Base-by-base conservation (phyloP, 2,888 invertebrate species). In the Coenonympha arcania region DNA sequence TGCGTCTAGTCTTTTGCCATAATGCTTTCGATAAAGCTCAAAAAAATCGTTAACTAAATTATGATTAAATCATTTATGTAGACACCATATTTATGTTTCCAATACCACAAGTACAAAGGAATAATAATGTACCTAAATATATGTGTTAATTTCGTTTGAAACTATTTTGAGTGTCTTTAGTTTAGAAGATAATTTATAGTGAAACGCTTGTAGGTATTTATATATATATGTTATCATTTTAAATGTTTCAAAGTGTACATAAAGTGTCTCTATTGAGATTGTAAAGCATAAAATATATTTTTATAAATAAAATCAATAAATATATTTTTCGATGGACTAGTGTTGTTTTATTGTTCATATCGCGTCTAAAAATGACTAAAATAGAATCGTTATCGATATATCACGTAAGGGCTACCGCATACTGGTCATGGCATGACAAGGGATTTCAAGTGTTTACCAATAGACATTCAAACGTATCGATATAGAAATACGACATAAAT, bases 291-390 rank as follows among this genome's bases (percentile, higher is more conserved):
- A 63, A 69, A 57, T 71, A 61, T 39, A 33, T 79, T 82, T 82
- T 79, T 79, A 64, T 77, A 75, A 74, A 76, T 76, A 78, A 73
- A n/a, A n/a, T n/a, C n/a, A n/a, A n/a, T n/a, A n/a, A n/a, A 67
- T 72, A 65, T 66, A 70, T 69, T 65, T 55, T 50, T 42, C 51
- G 48, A 36, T 28, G 24, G 33, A 34, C 20, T 8, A n/a, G 24
- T 33, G 43, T 18, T 33, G 2, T 47, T 48, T 54, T 52, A 33
- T 33, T 33, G n/a, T n/a, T n/a, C n/a, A n/a, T n/a, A n/a, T n/a
- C n/a, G n/a, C n/a, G n/a, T n/a, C n/a, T n/a, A n/a, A n/a, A n/a
- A n/a, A n/a, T n/a, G n/a, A n/a, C n/a, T n/a, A n/a, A n/a, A n/a
- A n/a, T n/a, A n/a, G n/a, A n/a, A n/a, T n/a, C n/a, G n/a, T n/a